Evolutionary conservation across 2,113 vertebrate species (phyloP).

Genomic region (Cepphus grylle): DNA sequence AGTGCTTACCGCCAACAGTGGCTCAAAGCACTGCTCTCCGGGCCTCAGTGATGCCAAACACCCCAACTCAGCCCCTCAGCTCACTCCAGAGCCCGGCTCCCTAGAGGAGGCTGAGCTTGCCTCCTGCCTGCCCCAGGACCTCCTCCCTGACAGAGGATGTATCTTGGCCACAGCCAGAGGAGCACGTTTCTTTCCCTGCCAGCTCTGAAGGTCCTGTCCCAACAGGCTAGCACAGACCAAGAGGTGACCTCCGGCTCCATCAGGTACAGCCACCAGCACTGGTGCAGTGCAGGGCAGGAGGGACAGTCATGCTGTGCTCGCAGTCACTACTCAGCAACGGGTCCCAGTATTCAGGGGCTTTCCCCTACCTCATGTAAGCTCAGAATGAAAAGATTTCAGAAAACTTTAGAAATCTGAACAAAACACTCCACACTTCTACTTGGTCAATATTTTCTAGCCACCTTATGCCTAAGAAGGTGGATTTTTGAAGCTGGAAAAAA

Average conservation of each 20-base stretch:
- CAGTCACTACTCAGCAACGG: neutral
- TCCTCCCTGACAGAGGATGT: neutral
- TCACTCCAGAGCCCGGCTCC: neutral
- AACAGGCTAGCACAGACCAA: fast-evolving
- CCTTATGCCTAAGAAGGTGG: neutral
- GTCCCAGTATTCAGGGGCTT: neutral
- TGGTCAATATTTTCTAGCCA: neutral
- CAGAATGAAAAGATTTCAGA: neutral
- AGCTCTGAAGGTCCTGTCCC: neutral
- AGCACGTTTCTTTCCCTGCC: neutral
- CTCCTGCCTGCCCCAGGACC: neutral
- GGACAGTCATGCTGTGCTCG: fast-evolving
- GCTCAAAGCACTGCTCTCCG: fast-evolving
- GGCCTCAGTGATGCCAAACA: fast-evolving
- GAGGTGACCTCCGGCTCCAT: fast-evolving
- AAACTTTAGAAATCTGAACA: neutral
- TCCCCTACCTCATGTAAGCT: neutral
- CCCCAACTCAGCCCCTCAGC: neutral
- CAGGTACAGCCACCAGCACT: neutral
- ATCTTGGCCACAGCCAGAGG: neutral
- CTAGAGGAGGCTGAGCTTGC: fast-evolving
- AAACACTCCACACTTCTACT: neutral
- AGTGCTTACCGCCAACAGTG: fast-evolving
- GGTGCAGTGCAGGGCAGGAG: fast-evolving
- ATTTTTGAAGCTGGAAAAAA: neutral